Evolutionary conservation across 2,797 vertebrate genomes (phyloP), one percentile per base, ranked within the genome.

Genomic region (Poliocrania exsul): DNA sequence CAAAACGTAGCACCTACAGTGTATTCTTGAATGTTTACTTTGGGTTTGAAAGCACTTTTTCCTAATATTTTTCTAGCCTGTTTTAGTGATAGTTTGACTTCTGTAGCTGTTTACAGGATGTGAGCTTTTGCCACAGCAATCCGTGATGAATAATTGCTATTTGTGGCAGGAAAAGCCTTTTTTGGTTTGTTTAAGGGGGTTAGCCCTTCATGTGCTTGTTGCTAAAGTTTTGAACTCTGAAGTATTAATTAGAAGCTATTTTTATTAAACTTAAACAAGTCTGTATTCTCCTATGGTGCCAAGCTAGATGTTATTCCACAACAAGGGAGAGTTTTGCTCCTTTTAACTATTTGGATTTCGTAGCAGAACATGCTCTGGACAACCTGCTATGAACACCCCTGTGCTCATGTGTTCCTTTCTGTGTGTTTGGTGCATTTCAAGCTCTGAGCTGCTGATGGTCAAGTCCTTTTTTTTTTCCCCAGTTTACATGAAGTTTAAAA

Each of bases 271-370:
- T 75, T 49, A 54, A 91, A 77, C 47, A 33, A 95, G 96, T 93
- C 95, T 97, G 95, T 96, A 93, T 97, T 97, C 97, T 97, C 96
- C 97, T 97, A 95, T 71, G 84, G 96, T 98, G 97, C 98, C 98
- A 98, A 97, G 86, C 93, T 94, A 85, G 88, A 19, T 86, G 89
- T 96, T 97, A 88, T 79, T 95, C 92, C 96, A 88, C 66, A 40
- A 88, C 64, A 40, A 42, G 93, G 92, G 96, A 93, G 90, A 94
- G 88, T 95, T 96, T 92, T 49, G 65, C 94, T 96, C 82, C 49
- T 7, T 87, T 82, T 28, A 26, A 18, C 38, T 33, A 31, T 91
- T 81, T 53, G 86, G 64, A 42, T 94, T 92, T 94, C 31, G 16
- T 93, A 44, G 95, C 86, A 18, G 80, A 86, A 75, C 7, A n/a